Evolutionary conservation across 1,140 invertebrate genomes (phyloP).

Genomic region (Nilaparvata lugens): DNA sequence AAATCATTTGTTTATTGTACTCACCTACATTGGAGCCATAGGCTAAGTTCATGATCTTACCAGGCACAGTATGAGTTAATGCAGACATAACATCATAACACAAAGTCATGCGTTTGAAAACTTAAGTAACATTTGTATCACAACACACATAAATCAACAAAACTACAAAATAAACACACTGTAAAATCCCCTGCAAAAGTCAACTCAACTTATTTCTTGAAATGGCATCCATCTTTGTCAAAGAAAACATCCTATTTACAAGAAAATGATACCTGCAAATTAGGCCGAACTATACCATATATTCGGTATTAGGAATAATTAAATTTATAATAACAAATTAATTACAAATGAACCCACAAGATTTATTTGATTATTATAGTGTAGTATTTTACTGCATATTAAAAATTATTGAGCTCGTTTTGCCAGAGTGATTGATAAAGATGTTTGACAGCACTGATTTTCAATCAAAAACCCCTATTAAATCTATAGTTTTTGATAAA

Average conservation of each 20-base stretch:
- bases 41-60: constrained; percentile 35
- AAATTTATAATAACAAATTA: too few relatives aligned
- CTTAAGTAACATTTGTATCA: neutral
- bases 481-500: too few relatives aligned
- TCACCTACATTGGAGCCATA: constrained; percentile 15
- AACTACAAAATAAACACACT: neutral
- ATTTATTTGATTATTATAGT: too few relatives aligned
- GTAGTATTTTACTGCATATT: too few relatives aligned
- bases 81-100: constrained; percentile 39
- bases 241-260: neutral
- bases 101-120: neutral
- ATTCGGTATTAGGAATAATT: too few relatives aligned
- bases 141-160: neutral
- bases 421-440: too few relatives aligned
- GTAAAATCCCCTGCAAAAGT: neutral
- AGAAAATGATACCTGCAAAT: too few relatives aligned
- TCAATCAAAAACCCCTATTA: too few relatives aligned
- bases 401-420: too few relatives aligned
- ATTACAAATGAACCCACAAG: too few relatives aligned
- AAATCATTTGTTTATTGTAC: constrained; percentile 22
- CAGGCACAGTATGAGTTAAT: constrained; percentile 52
- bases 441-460: too few relatives aligned
- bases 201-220: neutral
- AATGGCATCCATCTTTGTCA: neutral
- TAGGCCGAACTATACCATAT: too few relatives aligned